These are phyloP conservation scores for Phengaris arion DNA, from an alignment of 2,888 invertebrate species.

Conservation along the genomic window DNA sequence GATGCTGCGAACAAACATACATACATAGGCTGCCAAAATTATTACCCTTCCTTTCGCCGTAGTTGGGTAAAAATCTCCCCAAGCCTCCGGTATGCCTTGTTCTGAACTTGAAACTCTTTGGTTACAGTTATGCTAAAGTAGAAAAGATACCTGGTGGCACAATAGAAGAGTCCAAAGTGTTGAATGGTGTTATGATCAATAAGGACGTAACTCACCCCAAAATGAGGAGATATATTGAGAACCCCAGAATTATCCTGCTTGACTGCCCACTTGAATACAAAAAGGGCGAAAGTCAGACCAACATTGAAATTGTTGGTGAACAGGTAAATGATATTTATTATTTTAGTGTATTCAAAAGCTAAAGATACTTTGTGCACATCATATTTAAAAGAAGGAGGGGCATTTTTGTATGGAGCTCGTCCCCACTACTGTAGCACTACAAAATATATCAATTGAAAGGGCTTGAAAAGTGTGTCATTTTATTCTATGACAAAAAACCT, in stretches of 20 bases:
- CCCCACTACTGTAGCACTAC: too few relatives aligned
- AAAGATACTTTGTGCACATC: too few relatives aligned
- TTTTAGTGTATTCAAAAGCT: too few relatives aligned
- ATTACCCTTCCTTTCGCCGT: too few relatives aligned
- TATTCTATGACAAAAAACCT: too few relatives aligned
- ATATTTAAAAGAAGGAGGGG: too few relatives aligned
- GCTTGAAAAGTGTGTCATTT: too few relatives aligned
- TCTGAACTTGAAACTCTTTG: neutral
- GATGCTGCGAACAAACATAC: too few relatives aligned
- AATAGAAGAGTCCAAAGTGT: constrained; percentile 95
- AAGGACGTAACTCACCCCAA: constrained; percentile 99
- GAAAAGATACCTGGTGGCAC: constrained; percentile 97
- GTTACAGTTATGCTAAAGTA: constrained; percentile 91
- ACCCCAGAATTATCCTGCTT: constrained; percentile 95
- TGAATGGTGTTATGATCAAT: constrained; percentile 98
- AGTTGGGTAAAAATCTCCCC: too few relatives aligned
- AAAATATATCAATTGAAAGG: too few relatives aligned
- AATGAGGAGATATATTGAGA: constrained; percentile 96
- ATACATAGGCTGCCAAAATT: too few relatives aligned
- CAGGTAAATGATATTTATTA: constrained; percentile 66
- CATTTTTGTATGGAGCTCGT: too few relatives aligned
- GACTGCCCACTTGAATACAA: constrained; percentile 99
- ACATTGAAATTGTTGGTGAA: constrained; percentile 96
- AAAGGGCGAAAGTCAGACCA: constrained; percentile 99
- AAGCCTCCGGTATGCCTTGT: neutral